Base-by-base conservation (phyloP, 2,888 invertebrate species). In the Spodoptera exigua region DNA sequence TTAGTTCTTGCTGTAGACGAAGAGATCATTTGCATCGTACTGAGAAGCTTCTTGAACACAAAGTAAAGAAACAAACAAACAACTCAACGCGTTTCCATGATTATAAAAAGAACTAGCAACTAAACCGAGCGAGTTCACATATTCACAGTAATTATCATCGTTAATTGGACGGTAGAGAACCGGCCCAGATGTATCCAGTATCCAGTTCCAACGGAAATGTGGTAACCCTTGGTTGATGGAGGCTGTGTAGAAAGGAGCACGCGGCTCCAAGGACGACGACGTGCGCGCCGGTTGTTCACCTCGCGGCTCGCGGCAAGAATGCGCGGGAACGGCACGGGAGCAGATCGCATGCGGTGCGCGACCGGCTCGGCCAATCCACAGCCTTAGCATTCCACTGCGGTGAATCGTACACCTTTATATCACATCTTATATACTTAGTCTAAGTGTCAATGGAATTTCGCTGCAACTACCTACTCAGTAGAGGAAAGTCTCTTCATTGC, bases 201-300 rank as follows among this genome's bases (percentile, higher is more conserved):
- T 69, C 61, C 56, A 62, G 63, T 70, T 58, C 36, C 47, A 49
- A 55, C 61, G 67, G 63, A 77, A 62, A 66, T 74, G 78, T 76
- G 74, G 74, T 63, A 79, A 76, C 70, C 77, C 79, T 78, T 18
- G 53, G 67, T 66, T 71, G 67, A 55, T 51, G 73, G 78, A 84
- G 84, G 81, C 82, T 87, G 84, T 85, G 84, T 91, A 88, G 91
- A 89, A 92, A 89, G 90, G 89, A 91, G 89, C 88, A 86, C 86
- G 87, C 82, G 83, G 85, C 75, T 79, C 82, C 87, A 88, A 87
- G 91, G 91, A 92, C 91, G 93, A 89, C 91, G 89, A 81, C 87
- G 87, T 80, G 83, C 82, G 76, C 82, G 85, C 83, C 87, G 93
- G 92, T 92, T 92, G 92, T 92, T 92, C 85, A 93, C 93, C 93